A percentile compares a stretch with the other conserved stretches of the same genome.
Conservation (phyloP, 1,140 invertebrate species). For the Rhagoletis zephyria region DNA sequence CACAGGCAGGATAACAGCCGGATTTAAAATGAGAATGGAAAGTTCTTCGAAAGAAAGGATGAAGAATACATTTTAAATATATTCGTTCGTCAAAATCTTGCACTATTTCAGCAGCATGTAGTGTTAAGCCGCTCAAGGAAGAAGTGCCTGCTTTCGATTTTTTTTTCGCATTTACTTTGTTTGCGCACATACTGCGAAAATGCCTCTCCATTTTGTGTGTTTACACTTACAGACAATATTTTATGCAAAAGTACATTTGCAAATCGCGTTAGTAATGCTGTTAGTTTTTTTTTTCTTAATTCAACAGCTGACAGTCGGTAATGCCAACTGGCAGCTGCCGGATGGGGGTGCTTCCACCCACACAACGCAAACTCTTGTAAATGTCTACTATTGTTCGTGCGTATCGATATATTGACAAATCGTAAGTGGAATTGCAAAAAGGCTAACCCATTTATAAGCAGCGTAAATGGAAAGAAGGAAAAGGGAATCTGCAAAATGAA, state of each 20-base stretch:
- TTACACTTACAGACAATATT: background rate
- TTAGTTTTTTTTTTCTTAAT: background rate
- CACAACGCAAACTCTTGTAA: background rate
- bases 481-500: too few relatives aligned
- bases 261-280: background rate
- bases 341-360: background rate
- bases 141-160: background rate
- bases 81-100: background rate
- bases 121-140: background rate
- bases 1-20: too few relatives aligned
- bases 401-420: background rate
- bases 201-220: too few relatives aligned
- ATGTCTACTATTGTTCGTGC: background rate
- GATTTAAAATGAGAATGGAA: conserved; percentile 7
- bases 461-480: too few relatives aligned
- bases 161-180: background rate
- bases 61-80: background rate
- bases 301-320: background rate
- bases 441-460: too few relatives aligned
- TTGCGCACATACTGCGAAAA: background rate
- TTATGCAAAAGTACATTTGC: background rate
- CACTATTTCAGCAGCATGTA: background rate
- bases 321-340: background rate
- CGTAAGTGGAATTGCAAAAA: background rate
- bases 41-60: background rate